Conservation (phyloP, 2,888 invertebrate genomes). For the Falcaria lacertinaria region DNA sequence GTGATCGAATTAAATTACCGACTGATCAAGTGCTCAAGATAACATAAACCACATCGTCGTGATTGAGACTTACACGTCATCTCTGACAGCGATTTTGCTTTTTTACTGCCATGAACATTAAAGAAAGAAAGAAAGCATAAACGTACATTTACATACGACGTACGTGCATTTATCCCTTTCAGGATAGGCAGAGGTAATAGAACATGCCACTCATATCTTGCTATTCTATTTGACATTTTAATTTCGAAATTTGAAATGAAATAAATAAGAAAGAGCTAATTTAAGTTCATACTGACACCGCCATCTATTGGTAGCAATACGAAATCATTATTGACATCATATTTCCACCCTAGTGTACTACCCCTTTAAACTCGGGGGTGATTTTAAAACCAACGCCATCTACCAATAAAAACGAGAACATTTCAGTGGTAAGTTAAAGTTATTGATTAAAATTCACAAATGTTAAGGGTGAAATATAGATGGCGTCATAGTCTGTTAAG, state of each 20-base stretch:
- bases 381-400: slow-evolving; percentile 42
- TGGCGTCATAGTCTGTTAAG: slow-evolving; percentile 37
- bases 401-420: slow-evolving; percentile 18
- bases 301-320: slow-evolving; percentile 2
- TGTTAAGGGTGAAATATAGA: slow-evolving; percentile 46
- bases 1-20: slow-evolving; percentile 52
- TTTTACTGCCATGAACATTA: too few species aligned
- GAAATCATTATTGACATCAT: slow-evolving; percentile 7
- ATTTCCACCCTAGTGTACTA: slow-evolving; percentile 14
- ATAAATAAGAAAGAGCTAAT: too few species aligned
- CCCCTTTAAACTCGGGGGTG: slow-evolving; percentile 14
- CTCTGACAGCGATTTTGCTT: slow-evolving; percentile 27
- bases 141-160: slow-evolving; percentile 8
- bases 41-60: slow-evolving; percentile 42
- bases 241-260: too few species aligned
- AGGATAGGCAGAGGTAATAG: too few species aligned
- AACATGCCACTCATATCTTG: too few species aligned
- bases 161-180: too few species aligned
- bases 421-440: slow-evolving; percentile 14
- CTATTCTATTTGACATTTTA: too few species aligned
- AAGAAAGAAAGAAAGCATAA: too few species aligned
- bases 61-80: slow-evolving; percentile 39
- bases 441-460: slow-evolving; percentile 39
- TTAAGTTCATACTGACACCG: not conserved
- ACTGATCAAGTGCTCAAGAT: slow-evolving; percentile 36